phyloP scores from a whole-genome alignment of 2,797 vertebrate species.

The Silurus aristotelis region DNA sequence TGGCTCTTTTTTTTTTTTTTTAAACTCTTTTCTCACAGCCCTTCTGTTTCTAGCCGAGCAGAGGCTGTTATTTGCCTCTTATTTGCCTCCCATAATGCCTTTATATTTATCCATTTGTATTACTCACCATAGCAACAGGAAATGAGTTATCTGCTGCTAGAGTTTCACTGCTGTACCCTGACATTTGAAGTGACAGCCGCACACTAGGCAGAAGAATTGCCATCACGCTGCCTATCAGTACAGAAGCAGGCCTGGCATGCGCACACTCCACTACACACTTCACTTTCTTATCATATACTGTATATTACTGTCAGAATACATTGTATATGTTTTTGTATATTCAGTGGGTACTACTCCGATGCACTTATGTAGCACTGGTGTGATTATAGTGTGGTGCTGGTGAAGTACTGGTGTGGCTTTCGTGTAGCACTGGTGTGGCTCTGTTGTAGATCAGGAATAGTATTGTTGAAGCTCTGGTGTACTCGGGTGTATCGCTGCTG shows the following conservation, averaged over 20 bases:
- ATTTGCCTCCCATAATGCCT: slow-evolving; percentile 41
- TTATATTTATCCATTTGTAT: slow-evolving; percentile 48
- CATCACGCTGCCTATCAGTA: background rate
- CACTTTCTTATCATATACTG: background rate
- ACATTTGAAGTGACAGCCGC: slow-evolving; percentile 40
- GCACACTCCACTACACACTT: background rate
- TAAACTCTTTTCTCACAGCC: background rate
- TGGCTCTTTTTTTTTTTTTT: background rate
- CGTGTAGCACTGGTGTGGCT: background rate
- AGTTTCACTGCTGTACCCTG: slow-evolving; percentile 40
- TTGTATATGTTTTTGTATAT: background rate
- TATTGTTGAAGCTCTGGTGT: background rate
- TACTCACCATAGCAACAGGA: slow-evolving; percentile 46
- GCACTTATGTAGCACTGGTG: background rate
- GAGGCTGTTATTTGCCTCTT: slow-evolving; percentile 39
- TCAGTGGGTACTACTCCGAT: background rate
- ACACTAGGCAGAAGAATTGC: slow-evolving; percentile 27
- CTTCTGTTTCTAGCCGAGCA: background rate
- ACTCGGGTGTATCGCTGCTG: background rate
- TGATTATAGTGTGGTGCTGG: background rate
- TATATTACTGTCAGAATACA: background rate
- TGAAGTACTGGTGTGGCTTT: background rate
- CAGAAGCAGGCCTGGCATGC: background rate
- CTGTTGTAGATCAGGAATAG: background rate
- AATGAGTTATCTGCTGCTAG: slow-evolving; percentile 46